phyloP scores from a whole-genome alignment of 2,888 invertebrate genomes.

The Aromia moschata region DNA sequence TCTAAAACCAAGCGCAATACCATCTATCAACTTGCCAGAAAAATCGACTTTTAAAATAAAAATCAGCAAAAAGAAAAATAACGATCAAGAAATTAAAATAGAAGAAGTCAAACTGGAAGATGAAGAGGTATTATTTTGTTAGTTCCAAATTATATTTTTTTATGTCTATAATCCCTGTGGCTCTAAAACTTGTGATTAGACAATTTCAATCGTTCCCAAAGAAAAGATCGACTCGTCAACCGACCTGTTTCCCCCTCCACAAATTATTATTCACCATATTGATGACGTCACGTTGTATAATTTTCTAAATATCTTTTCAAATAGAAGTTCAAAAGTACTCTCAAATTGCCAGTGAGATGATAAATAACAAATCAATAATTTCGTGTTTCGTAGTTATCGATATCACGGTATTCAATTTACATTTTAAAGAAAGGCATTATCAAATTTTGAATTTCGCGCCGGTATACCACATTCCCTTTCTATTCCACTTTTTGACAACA shows the following conservation, averaged over 20 bases:
- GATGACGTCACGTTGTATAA: conserved; percentile 11
- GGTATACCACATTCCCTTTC: conserved; percentile 7
- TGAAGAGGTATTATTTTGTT: conserved; percentile 8
- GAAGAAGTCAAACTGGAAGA: conserved; percentile 37
- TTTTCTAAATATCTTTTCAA: not conserved
- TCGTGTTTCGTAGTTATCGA: not conserved
- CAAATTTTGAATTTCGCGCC: conserved; percentile 26
- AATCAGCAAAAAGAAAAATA: conserved; percentile 40
- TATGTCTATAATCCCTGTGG: conserved; percentile 19
- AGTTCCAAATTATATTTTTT: conserved; percentile 2
- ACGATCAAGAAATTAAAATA: conserved; percentile 36
- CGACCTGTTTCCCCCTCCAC: conserved; percentile 10
- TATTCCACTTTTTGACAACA: conserved; percentile 28
- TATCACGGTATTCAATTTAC: not conserved
- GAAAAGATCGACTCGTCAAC: conserved; percentile 16
- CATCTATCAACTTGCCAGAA: conserved; percentile 34
- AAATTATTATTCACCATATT: conserved; percentile 18
- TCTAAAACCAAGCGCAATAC: conserved; percentile 37
- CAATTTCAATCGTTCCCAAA: conserved; percentile 8
- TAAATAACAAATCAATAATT: not conserved
- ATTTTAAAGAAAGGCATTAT: not conserved
- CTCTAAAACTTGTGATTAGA: conserved; percentile 19
- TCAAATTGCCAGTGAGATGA: not conserved
- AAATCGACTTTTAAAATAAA: conserved; percentile 42
- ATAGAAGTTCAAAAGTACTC: not conserved